Evolutionary conservation across 2,888 invertebrate species (phyloP), one percentile per base, ranked within the genome.

Genomic region (Drosophila flavopinicola): DNA sequence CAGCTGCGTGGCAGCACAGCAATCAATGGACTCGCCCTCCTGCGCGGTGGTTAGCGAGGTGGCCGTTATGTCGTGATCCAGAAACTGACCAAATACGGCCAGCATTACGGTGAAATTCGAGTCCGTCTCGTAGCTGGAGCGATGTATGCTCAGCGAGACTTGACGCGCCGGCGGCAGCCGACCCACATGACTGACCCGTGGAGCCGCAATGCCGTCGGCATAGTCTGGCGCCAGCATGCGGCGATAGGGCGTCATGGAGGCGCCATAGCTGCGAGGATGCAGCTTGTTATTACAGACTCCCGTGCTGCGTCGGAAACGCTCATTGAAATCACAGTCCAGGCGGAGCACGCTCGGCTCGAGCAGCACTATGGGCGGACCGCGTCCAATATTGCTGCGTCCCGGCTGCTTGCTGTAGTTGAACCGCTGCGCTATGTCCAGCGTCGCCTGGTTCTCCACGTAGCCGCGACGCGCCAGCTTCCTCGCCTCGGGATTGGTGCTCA

Each of bases 51-150:
- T 95, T 6, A 95, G 91, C 0, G 96, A 96, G 0, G 96, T 97
- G 5, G 96, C 95, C 0, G 96, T 96, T 53, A 97, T 94, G 75
- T 97, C 97, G 75, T 97, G 97, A 90, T 97, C 96, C 10, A 97
- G 87, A 90, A 97, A 97, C 91, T 97, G 97, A 0, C 97, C 97
- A 93, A 96, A 97, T 3, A 96, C 95, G 0, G 97, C 96, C 64
- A 97, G 89, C 95, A 97, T 95, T 0, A 96, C 95, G 0, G 96
- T 95, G 88, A 96, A 96, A 71, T 94, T 92, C 0, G 94, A 93
- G 90, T 96, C 96, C 42, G 94, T 94, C 30, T 93, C 93, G 85
- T 95, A 95, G 67, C 94, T 93, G 0, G 96, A 94, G 0, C 95
- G 92, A 89, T 96, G 96, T 0, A 96, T 94, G 15, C 93, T 92